Conservation (phyloP, 2,888 invertebrate genomes). For the Artemia sinica region DNA sequence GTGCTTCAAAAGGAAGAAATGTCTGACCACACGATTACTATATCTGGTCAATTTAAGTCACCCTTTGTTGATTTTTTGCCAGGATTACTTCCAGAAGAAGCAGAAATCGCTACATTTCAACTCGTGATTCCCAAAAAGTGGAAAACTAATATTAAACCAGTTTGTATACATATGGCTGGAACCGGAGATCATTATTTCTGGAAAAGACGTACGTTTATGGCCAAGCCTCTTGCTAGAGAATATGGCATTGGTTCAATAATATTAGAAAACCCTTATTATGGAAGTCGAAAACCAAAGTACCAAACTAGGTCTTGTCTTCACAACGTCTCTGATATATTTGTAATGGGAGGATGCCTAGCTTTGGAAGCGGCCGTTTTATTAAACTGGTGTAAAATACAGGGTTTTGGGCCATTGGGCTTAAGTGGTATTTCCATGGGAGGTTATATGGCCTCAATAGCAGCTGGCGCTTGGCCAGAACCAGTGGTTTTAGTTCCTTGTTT, state of each 20-base stretch:
- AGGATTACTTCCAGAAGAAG: slow-evolving; percentile 65
- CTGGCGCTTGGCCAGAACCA: slow-evolving; percentile 87
- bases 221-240: slow-evolving; percentile 72
- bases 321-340: slow-evolving; percentile 92
- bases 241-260: slow-evolving; percentile 79
- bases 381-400: slow-evolving; percentile 80
- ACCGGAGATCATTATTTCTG: slow-evolving; percentile 95
- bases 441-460: slow-evolving; percentile 94
- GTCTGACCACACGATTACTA: slow-evolving; percentile 48
- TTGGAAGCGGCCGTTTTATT: slow-evolving; percentile 78
- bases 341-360: slow-evolving; percentile 94
- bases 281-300: slow-evolving; percentile 64
- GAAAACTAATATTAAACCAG: slow-evolving; percentile 48
- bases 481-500: slow-evolving; percentile 82
- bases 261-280: slow-evolving; percentile 92
- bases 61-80: slow-evolving; percentile 68
- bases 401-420: slow-evolving; percentile 78
- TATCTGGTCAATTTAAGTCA: slow-evolving; percentile 72
- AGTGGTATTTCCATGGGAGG: slow-evolving; percentile 96
- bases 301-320: slow-evolving; percentile 75
- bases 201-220: slow-evolving; percentile 72
- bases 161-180: slow-evolving; percentile 87
- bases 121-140: slow-evolving; percentile 63
- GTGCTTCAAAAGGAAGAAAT: slow-evolving; percentile 67
- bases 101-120: slow-evolving; percentile 66